Evolutionary conservation across 2,113 vertebrate genomes (phyloP).

Genomic region (Elgaria multicarinata): DNA sequence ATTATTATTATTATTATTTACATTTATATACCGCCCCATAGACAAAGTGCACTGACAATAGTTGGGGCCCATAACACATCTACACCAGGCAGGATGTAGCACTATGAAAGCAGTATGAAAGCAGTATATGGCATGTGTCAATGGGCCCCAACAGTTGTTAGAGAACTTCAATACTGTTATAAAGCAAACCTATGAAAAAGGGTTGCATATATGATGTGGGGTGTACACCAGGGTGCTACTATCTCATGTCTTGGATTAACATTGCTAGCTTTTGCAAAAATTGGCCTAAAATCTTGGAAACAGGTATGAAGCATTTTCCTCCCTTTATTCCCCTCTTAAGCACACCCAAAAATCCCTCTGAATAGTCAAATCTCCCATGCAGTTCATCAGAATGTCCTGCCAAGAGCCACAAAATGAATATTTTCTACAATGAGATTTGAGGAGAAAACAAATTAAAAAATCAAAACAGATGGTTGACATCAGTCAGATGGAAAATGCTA

Average conservation of each 20-base stretch:
- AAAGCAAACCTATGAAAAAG: no score
- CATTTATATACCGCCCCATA: no score
- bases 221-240: not conserved
- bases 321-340: not conserved
- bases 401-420: constrained; percentile 25
- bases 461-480: constrained; percentile 36
- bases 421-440: constrained; percentile 46
- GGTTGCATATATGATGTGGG: not conserved
- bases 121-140: no score
- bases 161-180: no score
- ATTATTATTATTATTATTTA: no score
- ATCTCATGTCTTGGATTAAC: not conserved
- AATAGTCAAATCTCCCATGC: not conserved
- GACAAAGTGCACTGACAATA: no score
- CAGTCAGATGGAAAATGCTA: constrained; percentile 34
- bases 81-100: no score
- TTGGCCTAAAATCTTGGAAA: not conserved
- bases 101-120: no score
- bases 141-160: no score
- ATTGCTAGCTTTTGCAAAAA: not conserved
- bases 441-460: constrained; percentile 39
- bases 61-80: no score
- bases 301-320: not conserved
- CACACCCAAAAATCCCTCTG: not conserved
- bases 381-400: constrained; percentile 18